Conservation (phyloP, 2,888 invertebrate species). For the Parochlus steinenii region DNA sequence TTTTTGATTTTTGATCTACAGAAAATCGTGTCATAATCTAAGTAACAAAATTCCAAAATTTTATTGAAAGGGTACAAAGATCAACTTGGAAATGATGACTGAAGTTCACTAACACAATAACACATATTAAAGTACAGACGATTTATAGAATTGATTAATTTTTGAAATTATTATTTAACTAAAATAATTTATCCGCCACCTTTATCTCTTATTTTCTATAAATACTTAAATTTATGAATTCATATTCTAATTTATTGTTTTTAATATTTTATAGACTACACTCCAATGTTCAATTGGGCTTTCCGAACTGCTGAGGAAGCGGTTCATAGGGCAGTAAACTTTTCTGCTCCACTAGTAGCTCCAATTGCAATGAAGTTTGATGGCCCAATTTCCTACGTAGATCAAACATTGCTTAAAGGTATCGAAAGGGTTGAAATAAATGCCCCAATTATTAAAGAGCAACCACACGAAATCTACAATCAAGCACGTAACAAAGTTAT, state of each 20-base stretch:
- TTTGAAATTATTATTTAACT: too few species aligned
- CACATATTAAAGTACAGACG: too few species aligned
- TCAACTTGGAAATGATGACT: too few species aligned
- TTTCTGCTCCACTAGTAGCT: slow-evolving; percentile 43
- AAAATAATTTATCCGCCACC: too few species aligned
- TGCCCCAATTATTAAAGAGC: slow-evolving; percentile 48
- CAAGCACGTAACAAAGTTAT: slow-evolving; percentile 40
- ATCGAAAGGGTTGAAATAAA: slow-evolving; percentile 46
- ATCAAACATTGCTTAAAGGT: slow-evolving; percentile 47
- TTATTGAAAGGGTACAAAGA: too few species aligned
- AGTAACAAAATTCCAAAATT: too few species aligned
- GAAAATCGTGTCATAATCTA: too few species aligned
- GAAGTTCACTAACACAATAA: too few species aligned
- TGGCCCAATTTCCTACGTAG: slow-evolving; percentile 39
- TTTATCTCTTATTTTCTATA: too few species aligned
- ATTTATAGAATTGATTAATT: too few species aligned
- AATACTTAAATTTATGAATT: too few species aligned
- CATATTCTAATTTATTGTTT: not conserved
- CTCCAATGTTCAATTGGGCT: slow-evolving; percentile 50
- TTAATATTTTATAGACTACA: slow-evolving; percentile 32
- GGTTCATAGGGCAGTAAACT: slow-evolving; percentile 42
- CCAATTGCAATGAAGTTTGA: slow-evolving; percentile 33
- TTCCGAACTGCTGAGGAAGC: slow-evolving; percentile 45
- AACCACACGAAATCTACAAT: slow-evolving; percentile 40
- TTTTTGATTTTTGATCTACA: too few species aligned